Evolutionary conservation across 2,113 vertebrate species (phyloP).

Genomic region (Narcine bancroftii): DNA sequence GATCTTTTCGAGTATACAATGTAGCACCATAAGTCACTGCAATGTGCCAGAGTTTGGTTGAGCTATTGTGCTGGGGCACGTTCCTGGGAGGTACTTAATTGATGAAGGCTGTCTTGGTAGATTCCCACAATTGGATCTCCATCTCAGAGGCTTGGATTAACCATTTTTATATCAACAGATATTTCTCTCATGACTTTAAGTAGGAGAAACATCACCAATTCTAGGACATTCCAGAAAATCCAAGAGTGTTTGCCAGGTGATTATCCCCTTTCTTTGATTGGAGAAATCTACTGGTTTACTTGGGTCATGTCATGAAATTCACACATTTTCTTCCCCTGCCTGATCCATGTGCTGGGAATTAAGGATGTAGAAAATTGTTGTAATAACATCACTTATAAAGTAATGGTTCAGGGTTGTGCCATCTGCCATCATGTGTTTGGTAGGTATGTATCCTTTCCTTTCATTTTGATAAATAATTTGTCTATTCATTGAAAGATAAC

Average conservation of each 20-base stretch:
- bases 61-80: no score
- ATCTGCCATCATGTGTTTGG: no score
- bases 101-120: no score
- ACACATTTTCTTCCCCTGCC: background rate
- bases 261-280: background rate
- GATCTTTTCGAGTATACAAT: no score
- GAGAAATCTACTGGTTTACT: background rate
- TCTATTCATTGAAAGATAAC: background rate
- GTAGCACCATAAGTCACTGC: no score
- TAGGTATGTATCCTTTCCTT: background rate
- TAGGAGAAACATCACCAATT: background rate
- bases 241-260: no score
- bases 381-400: background rate
- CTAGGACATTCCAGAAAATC: background rate
- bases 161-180: background rate
- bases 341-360: background rate
- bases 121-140: background rate
- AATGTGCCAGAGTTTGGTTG: no score
- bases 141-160: background rate
- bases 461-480: background rate
- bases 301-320: background rate
- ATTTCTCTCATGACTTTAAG: background rate
- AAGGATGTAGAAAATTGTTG: background rate
- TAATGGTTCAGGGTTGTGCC: background rate
- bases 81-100: background rate